phyloP scores from a whole-genome alignment of 1,140 invertebrate species.

The Philotrypesis tridentata region DNA sequence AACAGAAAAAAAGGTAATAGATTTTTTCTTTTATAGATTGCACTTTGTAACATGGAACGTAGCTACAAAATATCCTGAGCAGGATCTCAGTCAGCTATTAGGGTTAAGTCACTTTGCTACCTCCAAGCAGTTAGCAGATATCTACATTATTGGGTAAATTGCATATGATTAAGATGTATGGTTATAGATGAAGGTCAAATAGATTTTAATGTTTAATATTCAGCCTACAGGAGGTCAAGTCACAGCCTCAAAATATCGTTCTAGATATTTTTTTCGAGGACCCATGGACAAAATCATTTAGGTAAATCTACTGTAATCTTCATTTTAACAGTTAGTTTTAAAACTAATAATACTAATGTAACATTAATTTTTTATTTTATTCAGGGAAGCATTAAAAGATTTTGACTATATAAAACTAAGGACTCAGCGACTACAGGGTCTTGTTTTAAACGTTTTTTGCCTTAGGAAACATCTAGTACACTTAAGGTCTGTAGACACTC shows the following conservation, averaged over 20 bases:
- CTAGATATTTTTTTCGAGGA: constrained; percentile 88
- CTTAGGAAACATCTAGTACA: constrained; percentile 85
- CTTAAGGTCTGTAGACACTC: constrained; percentile 87
- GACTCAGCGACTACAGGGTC: constrained; percentile 84
- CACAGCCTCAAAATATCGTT: constrained; percentile 88
- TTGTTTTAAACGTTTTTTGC: constrained; percentile 85
- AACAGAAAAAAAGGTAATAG: neutral
- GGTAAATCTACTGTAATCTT: constrained; percentile 61
- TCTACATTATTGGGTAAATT: constrained; percentile 86
- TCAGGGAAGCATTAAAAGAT: constrained; percentile 79
- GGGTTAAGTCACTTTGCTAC: constrained; percentile 77
- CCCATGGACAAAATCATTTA: constrained; percentile 86
- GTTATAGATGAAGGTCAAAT: neutral
- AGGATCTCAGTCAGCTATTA: constrained; percentile 80
- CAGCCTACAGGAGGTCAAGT: constrained; percentile 93
- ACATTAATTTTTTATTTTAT: constrained; percentile 52
- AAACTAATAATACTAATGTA: constrained; percentile 1
- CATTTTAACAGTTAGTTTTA: neutral
- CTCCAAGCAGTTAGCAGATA: constrained; percentile 81
- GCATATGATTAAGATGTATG: constrained; percentile 23
- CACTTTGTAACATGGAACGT: constrained; percentile 91
- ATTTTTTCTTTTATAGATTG: constrained; percentile 72
- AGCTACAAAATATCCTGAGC: constrained; percentile 82
- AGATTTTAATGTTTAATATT: constrained; percentile 52
- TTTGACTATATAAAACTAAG: constrained; percentile 86